Evolutionary conservation across 2,113 vertebrate species (phyloP).

Genomic region (Stictonetta naevosa): DNA sequence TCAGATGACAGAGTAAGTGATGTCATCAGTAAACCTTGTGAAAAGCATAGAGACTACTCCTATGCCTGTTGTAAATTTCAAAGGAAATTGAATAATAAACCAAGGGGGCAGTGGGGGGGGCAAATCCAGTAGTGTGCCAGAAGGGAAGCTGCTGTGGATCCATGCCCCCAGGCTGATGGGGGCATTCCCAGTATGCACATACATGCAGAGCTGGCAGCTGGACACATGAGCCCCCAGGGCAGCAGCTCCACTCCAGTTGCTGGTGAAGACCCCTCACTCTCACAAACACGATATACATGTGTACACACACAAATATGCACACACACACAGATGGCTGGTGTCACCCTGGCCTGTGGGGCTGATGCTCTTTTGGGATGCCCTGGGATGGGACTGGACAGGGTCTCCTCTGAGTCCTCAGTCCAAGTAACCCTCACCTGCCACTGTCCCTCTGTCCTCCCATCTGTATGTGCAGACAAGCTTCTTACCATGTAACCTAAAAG

Average conservation of each 20-base stretch:
- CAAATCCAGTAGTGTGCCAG: neutral
- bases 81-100: neutral
- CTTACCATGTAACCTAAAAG: neutral
- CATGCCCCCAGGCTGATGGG: neutral
- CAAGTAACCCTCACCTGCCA: no score
- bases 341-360: neutral
- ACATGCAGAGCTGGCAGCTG: neutral
- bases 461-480: neutral
- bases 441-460: neutral
- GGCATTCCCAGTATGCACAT: neutral
- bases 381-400: neutral
- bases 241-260: neutral
- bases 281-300: neutral
- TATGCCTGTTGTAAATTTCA: neutral
- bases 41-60: neutral
- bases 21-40: neutral
- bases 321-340: neutral
- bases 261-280: neutral
- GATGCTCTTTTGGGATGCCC: neutral
- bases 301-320: no score
- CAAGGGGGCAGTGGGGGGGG: rapidly evolving
- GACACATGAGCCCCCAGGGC: rapidly evolving
- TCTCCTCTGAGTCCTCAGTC: neutral
- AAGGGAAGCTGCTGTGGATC: neutral
- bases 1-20: neutral